Conservation (phyloP, 2,113 vertebrate genomes). For the Cinclus mexicanus region DNA sequence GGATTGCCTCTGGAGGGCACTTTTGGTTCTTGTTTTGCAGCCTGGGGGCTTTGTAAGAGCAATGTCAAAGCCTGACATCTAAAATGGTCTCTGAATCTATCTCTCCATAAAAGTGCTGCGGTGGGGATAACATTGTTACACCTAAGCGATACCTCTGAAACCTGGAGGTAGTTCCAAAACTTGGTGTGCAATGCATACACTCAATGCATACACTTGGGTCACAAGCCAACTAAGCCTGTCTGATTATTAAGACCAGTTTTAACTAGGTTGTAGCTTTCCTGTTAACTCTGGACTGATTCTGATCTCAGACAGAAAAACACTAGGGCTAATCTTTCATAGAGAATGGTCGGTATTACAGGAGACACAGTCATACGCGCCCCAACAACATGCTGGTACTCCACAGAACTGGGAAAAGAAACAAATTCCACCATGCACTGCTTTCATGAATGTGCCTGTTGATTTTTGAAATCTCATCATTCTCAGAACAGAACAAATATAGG, state of each 20-base stretch:
- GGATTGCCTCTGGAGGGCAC: slow-evolving; percentile 16
- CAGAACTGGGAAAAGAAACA: slow-evolving; percentile 17
- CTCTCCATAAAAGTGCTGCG: background rate
- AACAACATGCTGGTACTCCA: background rate
- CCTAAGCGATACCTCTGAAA: background rate
- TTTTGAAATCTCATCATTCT: slow-evolving; percentile 14
- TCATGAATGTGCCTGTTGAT: background rate
- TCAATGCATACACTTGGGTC: background rate
- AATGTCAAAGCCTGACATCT: background rate
- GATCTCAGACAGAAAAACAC: background rate
- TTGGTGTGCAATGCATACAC: background rate
- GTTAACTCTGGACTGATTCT: background rate
- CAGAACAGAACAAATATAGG: background rate
- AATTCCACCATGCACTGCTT: background rate
- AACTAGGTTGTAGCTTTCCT: background rate
- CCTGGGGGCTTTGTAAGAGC: background rate
- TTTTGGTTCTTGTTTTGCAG: background rate
- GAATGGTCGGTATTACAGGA: background rate
- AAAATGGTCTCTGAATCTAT: background rate
- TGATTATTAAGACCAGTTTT: background rate
- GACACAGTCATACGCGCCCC: background rate
- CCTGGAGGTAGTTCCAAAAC: background rate
- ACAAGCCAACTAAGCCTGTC: background rate
- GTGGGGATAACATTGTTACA: background rate
- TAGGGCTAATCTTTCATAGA: background rate